Evolutionary conservation across 2,113 vertebrate species (phyloP), one percentile per base, ranked within the genome.

Genomic region (Eidolon helvum): DNA sequence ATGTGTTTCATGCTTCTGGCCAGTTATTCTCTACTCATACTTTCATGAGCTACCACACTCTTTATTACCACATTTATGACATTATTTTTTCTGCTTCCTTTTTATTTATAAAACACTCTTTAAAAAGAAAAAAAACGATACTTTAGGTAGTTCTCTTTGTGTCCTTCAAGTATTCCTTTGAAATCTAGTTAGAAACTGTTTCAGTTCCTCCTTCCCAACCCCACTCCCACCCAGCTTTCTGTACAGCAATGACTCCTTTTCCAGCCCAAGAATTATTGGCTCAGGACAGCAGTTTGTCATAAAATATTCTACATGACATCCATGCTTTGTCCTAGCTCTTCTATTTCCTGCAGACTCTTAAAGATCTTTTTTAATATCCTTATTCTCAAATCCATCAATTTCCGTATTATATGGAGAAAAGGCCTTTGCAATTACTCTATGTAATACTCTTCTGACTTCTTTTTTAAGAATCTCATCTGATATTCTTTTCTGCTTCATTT

Each of bases 321-420:
- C 74, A 97, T 91, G 82, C 97, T 97, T 96, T 98, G 95, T 97
- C 93, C 97, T 89, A 94, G 95, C 63, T 83, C 93, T 84, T 97
- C 97, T 96, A 98, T 98, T 97, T 98, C 97, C 97, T 98, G 97
- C 78, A 86, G 94, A 94, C 92, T 94, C 97, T 96, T 98, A 95
- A 98, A 97, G 92, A 97, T 94, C 96, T 97, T 97, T 97, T 97
- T 97, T 98, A 97, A 98, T 97, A 98, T 97, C 97, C 97, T 98
- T 97, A 96, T 96, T 97, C 96, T 96, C 93, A 97, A 97, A 98
- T 97, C 96, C 96, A 98, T 98, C 97, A 98, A 98, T 98, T 98
- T 98, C 96, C 83, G 8, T 91, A 78, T 97, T 97, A 97, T 89
- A 95, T 92, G 86, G 90, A 75, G 74, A 94, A 95, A 92, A 96